Evolutionary conservation across 2,113 vertebrate species (phyloP), one percentile per base, ranked within the genome.

Genomic region (Pipra filicauda): DNA sequence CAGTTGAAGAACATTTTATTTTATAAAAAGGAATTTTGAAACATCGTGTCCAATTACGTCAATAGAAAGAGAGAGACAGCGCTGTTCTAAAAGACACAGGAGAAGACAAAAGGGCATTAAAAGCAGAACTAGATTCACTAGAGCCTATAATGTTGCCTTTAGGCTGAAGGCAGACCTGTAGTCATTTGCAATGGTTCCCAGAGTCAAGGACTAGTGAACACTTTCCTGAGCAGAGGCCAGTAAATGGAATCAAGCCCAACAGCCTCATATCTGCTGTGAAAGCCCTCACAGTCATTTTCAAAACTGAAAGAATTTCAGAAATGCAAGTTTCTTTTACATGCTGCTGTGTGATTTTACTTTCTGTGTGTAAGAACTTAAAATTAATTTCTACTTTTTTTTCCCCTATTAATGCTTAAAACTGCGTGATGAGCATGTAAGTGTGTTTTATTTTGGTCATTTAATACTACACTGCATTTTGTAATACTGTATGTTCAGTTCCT

Each of bases 191-290:
- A 3, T 48, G 33, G 9, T 49, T 96, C 75, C 41, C 59, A 93
- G 55, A 39, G 46, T 52, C 23, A 55, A 64, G 67, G 31, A 30
- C 43, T 74, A n/a, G 33, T 1, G 1, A 79, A 41, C 17, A 18
- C 12, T 15, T 84, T n/a, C 20, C 51, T 46, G 31, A 77, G 20
- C 51, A 88, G 64, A 70, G 59, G 37, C 81, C 43, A 44, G 12
- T 11, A 2, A 39, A 19, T 69, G 41, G 31, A 70, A 35, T 67
- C 59, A 57, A 55, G 46, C 18, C 49, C 15, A 39, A 27, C 11
- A 73, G 37, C 46, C 21, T 62, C 1, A 0, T 79, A 4, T 26
- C 48, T 4, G 0, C 27, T 70, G 13, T 69, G 59, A n/a, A 75
- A 87, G 33, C 17, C 57, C 8, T 3, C 35, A 15, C 18, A 41